These are phyloP conservation scores for Lepus oiostolus DNA, from an alignment of 2,797 vertebrate species.

Conservation along the genomic window DNA sequence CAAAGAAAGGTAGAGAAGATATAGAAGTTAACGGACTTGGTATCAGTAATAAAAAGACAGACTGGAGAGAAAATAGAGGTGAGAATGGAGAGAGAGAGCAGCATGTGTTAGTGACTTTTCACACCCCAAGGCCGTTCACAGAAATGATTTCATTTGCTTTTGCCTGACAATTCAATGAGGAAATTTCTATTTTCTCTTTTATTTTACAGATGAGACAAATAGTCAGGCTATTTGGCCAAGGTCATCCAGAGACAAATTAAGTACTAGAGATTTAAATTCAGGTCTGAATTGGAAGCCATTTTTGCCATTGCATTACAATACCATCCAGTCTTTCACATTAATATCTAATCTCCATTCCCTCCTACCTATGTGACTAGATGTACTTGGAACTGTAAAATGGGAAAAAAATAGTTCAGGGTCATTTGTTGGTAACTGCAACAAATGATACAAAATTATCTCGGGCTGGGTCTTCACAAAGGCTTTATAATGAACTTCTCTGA, in stretches of 20 bases:
- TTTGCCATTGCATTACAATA: background rate
- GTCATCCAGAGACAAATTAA: conserved; percentile 34
- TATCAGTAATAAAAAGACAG: conserved; percentile 15
- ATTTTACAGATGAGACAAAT: conserved; percentile 26
- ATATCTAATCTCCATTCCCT: conserved; percentile 20
- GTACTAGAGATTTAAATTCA: conserved; percentile 27
- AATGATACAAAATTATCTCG: conserved; percentile 49
- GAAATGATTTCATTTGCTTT: background rate
- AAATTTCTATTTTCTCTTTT: background rate
- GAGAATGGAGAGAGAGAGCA: background rate
- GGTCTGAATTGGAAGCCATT: conserved; percentile 21
- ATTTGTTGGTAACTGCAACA: conserved; percentile 51
- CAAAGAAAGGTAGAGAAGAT: conserved; percentile 36
- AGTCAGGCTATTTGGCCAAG: background rate
- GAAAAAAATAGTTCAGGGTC: conserved; percentile 23
- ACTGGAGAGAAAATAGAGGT: background rate
- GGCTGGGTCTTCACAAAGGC: conserved; percentile 32
- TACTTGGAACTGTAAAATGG: conserved; percentile 29
- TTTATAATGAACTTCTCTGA: conserved; percentile 24
- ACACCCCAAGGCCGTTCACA: background rate
- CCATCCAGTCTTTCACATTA: background rate
- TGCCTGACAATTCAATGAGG: background rate
- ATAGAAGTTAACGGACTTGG: background rate
- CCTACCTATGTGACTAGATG: background rate
- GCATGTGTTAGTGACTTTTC: background rate